These are phyloP conservation scores for Neodiprion pinetum DNA, from an alignment of 1,140 invertebrate genomes.

Conservation along the genomic window DNA sequence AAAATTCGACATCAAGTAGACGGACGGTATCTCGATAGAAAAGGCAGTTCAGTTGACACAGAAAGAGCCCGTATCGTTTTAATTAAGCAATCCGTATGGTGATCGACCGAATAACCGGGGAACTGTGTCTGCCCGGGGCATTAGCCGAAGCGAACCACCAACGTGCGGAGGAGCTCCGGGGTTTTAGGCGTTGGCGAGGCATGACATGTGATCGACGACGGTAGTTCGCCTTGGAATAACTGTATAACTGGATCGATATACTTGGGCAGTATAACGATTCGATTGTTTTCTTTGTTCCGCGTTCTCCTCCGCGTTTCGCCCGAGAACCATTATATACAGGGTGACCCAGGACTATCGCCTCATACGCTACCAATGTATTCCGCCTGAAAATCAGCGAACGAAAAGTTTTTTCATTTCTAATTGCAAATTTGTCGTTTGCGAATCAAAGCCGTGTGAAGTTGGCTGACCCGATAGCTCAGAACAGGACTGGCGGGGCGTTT, in stretches of 20 bases:
- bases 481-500: too few species aligned
- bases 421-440: too few species aligned
- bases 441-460: too few species aligned
- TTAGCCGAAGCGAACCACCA: neutral
- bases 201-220: neutral
- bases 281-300: neutral
- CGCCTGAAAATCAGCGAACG: too few species aligned
- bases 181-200: neutral
- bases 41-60: neutral
- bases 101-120: constrained; percentile 4
- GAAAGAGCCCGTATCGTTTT: neutral
- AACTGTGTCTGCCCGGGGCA: neutral
- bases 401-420: too few species aligned
- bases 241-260: neutral
- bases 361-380: too few species aligned
- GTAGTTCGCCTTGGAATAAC: constrained; percentile 4
- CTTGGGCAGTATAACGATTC: neutral
- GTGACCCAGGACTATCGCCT: too few species aligned
- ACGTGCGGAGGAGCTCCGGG: neutral
- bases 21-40: neutral
- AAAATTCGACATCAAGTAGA: too few species aligned
- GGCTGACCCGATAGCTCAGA: too few species aligned
- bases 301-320: neutral
- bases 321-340: neutral
- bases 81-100: neutral